Base-by-base conservation (phyloP, 2,888 invertebrate species). In the Linyphia triangularis region DNA sequence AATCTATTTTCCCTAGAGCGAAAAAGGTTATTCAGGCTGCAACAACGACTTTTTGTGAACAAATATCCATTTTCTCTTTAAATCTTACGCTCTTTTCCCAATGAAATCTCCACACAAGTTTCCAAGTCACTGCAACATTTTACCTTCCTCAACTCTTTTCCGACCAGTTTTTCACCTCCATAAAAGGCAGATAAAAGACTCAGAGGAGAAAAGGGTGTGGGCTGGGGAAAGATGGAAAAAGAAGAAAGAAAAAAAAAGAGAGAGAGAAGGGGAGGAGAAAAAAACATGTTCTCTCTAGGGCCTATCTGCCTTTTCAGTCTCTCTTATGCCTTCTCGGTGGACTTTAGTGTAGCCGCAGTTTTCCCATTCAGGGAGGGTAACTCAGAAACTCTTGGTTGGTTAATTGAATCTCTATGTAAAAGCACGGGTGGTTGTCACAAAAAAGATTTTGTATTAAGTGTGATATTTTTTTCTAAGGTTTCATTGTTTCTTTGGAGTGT, bases 371-470 rank as follows among this genome's bases (percentile, higher is more conserved):
- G 19, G 9, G 28, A 40, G 16, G 1, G 61, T 28, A 28, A 61
- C 9, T 10, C 67, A 43, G 24, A 28, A 61, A 13, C 57, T 26
- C 26, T 22, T 2, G 16, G 24, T 22, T n/a, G 70, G 72, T 82
- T 82, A 82, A 82, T 82, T 82, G 82, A 72, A 82, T 72, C 82
- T 82, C 72, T 28, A 57, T 82, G 82, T 82, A 82, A 40, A 40
- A 30, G 22, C 43, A 30, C 63, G 22, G 28, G 6, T 22, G 59
- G n/a, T 28, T 19, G 28, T 16, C 13, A 3, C 70, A 59, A n/a
- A 7, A n/a, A 51, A 51, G 51, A n/a, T 51, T 51, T 16, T 51
- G 51, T n/a, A n/a, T 16, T n/a, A 16, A 1, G 1, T 51, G 51
- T 2, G 51, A 5, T 51, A 16, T 51, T 51, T 13, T 51, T 51